These are phyloP conservation scores for Meandrusa payeni DNA, from an alignment of 2,888 invertebrate genomes.

Conservation along the genomic window DNA sequence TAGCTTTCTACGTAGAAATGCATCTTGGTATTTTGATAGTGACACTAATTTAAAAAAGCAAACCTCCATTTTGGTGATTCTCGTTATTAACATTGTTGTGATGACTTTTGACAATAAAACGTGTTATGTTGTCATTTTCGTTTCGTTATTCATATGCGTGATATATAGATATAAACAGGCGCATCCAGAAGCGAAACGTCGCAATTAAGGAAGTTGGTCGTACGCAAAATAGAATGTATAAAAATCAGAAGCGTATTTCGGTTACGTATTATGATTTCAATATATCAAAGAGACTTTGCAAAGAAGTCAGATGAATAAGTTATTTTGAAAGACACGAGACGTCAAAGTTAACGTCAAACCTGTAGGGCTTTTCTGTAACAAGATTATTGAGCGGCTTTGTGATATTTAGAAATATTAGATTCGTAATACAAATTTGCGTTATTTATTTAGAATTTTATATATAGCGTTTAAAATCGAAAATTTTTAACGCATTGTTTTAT, in stretches of 20 bases:
- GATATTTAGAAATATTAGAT: slow-evolving; percentile 4
- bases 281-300: slow-evolving; percentile 21
- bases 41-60: too few relatives aligned
- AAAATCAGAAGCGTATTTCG: slow-evolving; percentile 11
- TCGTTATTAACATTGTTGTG: too few relatives aligned
- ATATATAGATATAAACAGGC: background rate
- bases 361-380: slow-evolving; percentile 9
- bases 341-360: slow-evolving; percentile 10
- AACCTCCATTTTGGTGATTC: too few relatives aligned
- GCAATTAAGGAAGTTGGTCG: slow-evolving; percentile 3
- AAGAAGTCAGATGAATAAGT: slow-evolving; percentile 19
- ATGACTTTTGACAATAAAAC: too few relatives aligned
- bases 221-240: slow-evolving; percentile 9
- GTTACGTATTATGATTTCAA: slow-evolving; percentile 17
- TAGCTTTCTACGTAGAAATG: too few relatives aligned
- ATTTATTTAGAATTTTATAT: too few relatives aligned
- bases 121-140: too few relatives aligned
- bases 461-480: slow-evolving; percentile 10
- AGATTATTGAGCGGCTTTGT: slow-evolving; percentile 21
- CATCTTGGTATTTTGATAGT: too few relatives aligned
- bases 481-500: slow-evolving; percentile 6
- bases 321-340: slow-evolving; percentile 16
- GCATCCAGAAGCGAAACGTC: background rate
- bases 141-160: too few relatives aligned
- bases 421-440: background rate